Base-by-base conservation (phyloP, 2,113 vertebrate species). In the Ophiodon elongatus region DNA sequence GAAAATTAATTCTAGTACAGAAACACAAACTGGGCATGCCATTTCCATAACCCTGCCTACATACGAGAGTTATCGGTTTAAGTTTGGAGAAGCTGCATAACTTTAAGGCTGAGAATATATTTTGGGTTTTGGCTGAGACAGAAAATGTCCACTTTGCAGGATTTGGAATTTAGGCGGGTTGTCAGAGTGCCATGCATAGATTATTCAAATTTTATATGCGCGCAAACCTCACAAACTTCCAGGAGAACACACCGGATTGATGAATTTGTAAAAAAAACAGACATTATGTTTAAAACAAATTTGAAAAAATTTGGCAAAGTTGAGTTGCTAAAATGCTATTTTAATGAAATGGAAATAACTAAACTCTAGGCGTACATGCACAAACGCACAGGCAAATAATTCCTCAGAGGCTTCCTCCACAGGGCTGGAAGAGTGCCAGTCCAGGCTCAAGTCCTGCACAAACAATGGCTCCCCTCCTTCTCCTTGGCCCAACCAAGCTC, bases 391-490 rank as follows among this genome's bases (percentile, higher is more conserved):
- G 52, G 21, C 43, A 11, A 19, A 29, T 19, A 63, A 63, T 59
- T 62, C 63, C 65, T 63, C 0, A 9, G 8, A 39, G 78, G 17
- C 35, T 60, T 45, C 21, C 60, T 66, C 65, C 19, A 37, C 70
- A 43, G 65, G 35, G 27, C 50, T 88, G 86, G 88, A 88, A 43
- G 37, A 72, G 47, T 19, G 87, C 85, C 92, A 89, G 76, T 21
- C 21, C 17, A 56, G 71, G 71, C 63, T 73, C 25, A 88, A 89
- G 79, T 84, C 80, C 84, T 91, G 71, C 85, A 85, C 85, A 94
- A 94, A 94, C 86, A 89, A 35, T 9, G 64, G 62, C 73, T 59
- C 25, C 56, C 74, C 82, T 73, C 76, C 64, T 19, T 62, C 82
- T 70, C 71, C 60, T 19, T 50, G 39, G 47, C 29, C 56, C 19